phyloP scores from a whole-genome alignment of 2,797 vertebrate species.

The Forpus xanthops region DNA sequence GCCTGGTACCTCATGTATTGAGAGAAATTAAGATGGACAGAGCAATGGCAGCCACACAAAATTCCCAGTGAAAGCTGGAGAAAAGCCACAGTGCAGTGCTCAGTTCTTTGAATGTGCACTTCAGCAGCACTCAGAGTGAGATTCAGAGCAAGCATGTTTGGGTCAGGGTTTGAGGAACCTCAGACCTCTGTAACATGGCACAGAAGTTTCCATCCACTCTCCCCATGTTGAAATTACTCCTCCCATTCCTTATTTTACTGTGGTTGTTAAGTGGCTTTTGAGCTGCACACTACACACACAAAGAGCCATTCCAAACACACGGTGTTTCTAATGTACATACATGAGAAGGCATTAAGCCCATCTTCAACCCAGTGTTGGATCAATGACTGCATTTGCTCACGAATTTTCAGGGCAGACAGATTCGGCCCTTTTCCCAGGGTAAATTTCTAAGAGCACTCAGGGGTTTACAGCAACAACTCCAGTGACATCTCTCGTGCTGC shows the following conservation, averaged over 20 bases:
- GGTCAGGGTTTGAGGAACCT: neutral
- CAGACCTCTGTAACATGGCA: neutral
- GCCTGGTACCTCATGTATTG: neutral
- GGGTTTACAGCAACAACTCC: neutral
- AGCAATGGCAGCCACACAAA: neutral
- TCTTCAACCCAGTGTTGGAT: neutral
- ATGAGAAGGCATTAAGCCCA: fast-evolving
- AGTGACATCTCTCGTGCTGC: neutral
- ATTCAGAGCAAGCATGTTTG: neutral
- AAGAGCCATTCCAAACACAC: neutral
- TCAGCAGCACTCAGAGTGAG: neutral
- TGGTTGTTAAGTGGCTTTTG: neutral
- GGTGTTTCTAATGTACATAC: neutral
- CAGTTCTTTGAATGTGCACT: neutral
- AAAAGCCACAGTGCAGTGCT: neutral
- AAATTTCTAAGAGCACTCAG: neutral
- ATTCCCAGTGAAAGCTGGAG: neutral
- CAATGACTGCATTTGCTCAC: neutral
- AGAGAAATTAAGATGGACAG: neutral
- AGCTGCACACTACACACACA: neutral
- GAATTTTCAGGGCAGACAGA: neutral
- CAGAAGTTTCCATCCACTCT: neutral
- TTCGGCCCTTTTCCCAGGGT: neutral
- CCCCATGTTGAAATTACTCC: neutral
- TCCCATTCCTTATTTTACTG: neutral